Conservation (phyloP, 2,797 vertebrate genomes). For the Poecilia velifera region DNA sequence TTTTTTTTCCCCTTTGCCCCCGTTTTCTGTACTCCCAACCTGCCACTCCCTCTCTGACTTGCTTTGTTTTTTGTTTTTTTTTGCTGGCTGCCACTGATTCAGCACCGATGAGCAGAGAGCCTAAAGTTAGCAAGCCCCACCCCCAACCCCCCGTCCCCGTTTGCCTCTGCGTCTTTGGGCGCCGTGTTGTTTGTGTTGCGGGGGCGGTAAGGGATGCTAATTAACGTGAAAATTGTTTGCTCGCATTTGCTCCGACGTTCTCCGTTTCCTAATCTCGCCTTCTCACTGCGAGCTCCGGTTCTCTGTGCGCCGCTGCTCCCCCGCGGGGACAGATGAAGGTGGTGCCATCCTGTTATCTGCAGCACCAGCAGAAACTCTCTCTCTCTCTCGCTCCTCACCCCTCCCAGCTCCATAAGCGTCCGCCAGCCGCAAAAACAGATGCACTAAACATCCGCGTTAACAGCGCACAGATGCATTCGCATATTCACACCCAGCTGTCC, state of each 20-base stretch:
- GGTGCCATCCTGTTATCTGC: constrained; percentile 62
- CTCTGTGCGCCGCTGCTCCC: constrained; percentile 31
- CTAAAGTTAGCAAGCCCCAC: constrained; percentile 46
- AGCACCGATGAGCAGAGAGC: constrained; percentile 48
- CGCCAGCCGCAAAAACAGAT: constrained; percentile 30
- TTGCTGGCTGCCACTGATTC: constrained; percentile 51
- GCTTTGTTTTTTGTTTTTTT: constrained; percentile 7
- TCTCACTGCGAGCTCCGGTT: not conserved
- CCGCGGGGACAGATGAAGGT: constrained; percentile 64
- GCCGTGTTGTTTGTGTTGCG: constrained; percentile 56
- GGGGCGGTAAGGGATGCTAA: constrained; percentile 66
- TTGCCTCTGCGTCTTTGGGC: constrained; percentile 47
- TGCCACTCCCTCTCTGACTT: constrained; percentile 34
- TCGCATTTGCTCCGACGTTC: constrained; percentile 28
- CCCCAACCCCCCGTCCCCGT: constrained; percentile 27
- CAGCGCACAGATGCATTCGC: constrained; percentile 27
- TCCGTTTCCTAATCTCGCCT: constrained; percentile 37
- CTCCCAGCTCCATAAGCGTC: constrained; percentile 1
- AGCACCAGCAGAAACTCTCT: constrained; percentile 39
- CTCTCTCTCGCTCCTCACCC: not conserved
- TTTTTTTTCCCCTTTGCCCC: not conserved
- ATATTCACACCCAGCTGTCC: constrained; percentile 37
- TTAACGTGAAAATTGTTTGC: constrained; percentile 67
- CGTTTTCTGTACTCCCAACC: constrained; percentile 16
- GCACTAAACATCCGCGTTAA: constrained; percentile 29